A percentile compares a stretch with the other conserved stretches of the same genome.
Evolutionary conservation across 2,888 invertebrate species (phyloP).

Genomic region (Serripes groenlandicus): DNA sequence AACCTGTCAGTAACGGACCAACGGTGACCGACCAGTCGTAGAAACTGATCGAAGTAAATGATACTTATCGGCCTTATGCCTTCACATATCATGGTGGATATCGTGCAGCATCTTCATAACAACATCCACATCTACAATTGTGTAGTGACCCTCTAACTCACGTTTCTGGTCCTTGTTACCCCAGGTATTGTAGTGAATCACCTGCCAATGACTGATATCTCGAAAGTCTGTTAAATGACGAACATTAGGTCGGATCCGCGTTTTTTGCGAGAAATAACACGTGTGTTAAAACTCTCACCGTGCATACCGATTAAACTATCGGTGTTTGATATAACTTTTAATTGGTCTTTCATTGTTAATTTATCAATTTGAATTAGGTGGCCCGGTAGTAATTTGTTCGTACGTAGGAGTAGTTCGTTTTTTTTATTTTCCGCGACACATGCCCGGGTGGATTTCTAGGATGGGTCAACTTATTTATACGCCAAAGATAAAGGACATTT

Average conservation of each 20-base stretch:
- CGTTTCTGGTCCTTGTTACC: constrained; percentile 29
- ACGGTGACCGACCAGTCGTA: too few species aligned
- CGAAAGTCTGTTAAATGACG: constrained; percentile 77
- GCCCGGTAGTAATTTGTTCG: constrained; percentile 67
- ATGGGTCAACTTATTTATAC: constrained; percentile 85
- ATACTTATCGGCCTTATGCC: constrained; percentile 4
- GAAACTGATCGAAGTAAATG: too few species aligned
- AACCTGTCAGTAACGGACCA: too few species aligned
- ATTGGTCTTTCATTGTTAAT: constrained; percentile 79
- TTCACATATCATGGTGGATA: constrained; percentile 47
- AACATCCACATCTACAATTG: constrained; percentile 43
- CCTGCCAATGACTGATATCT: constrained; percentile 69
- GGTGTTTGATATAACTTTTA: constrained; percentile 71
- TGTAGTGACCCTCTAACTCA: constrained; percentile 43
- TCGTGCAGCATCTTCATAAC: constrained; percentile 40
- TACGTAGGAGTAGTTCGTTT: constrained; percentile 66
- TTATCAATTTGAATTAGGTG: constrained; percentile 80
- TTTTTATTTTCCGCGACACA: constrained; percentile 83
- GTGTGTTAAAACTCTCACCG: constrained; percentile 85
- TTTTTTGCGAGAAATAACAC: constrained; percentile 83
- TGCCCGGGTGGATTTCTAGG: constrained; percentile 84
- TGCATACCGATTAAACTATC: constrained; percentile 84
- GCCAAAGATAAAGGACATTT: constrained; percentile 83
- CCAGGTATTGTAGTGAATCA: constrained; percentile 46
- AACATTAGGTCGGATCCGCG: constrained; percentile 79